Evolutionary conservation across 2,797 vertebrate genomes (phyloP).

Genomic region (Erethizon dorsatum): DNA sequence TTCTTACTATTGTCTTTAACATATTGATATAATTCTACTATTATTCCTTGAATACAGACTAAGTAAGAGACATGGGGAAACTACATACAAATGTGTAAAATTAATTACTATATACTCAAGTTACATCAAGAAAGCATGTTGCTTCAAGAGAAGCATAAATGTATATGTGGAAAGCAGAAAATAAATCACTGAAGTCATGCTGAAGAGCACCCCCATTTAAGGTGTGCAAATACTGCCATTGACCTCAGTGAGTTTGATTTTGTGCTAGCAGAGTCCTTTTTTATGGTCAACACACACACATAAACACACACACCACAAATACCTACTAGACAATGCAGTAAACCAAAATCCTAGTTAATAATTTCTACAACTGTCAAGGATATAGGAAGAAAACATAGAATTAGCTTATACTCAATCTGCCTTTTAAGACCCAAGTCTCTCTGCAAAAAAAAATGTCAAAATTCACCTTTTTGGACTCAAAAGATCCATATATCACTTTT

Average conservation of each 20-base stretch:
- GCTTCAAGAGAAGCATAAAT: background rate
- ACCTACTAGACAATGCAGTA: background rate
- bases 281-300: background rate
- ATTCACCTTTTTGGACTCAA: conserved; percentile 82
- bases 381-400: background rate
- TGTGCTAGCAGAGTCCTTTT: background rate
- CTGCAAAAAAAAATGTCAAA: conserved; percentile 37
- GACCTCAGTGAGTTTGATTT: background rate
- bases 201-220: background rate
- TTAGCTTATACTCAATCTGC: background rate
- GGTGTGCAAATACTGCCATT: no score
- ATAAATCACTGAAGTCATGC: no score
- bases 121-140: background rate
- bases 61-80: background rate
- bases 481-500: conserved; percentile 78
- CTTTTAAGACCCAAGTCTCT: background rate
- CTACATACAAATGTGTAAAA: background rate
- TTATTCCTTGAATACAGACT: background rate
- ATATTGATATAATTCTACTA: background rate
- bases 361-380: background rate
- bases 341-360: background rate
- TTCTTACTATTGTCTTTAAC: background rate
- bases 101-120: background rate
- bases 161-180: background rate
- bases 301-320: background rate